These are phyloP conservation scores for Mus spicilegus DNA, from an alignment of 2,113 vertebrate species.

Conservation along the genomic window DNA sequence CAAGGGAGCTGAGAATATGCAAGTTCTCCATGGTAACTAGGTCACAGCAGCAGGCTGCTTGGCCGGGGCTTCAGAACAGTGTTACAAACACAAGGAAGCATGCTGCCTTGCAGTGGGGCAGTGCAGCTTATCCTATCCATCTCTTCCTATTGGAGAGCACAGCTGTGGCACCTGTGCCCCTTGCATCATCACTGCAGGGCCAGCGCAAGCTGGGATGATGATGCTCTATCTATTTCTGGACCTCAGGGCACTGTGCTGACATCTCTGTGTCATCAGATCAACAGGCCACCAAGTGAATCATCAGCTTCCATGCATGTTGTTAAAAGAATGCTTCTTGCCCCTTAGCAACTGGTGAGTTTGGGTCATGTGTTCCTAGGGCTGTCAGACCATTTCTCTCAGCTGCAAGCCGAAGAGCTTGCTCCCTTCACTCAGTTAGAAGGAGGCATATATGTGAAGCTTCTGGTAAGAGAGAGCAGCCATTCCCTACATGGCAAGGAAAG, in stretches of 20 bases:
- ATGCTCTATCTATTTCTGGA: neutral
- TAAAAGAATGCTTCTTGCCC: neutral
- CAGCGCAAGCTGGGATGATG: neutral
- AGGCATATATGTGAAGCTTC: neutral
- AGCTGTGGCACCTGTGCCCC: neutral
- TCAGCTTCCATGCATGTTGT: neutral
- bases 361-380: neutral
- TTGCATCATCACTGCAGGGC: rapidly evolving
- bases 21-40: conserved; percentile 82
- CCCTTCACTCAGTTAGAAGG: neutral
- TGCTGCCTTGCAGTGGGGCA: neutral
- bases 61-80: conserved; percentile 54
- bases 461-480: conserved; percentile 41
- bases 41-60: conserved; percentile 75
- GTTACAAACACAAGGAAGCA: conserved; percentile 27
- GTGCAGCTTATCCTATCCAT: neutral
- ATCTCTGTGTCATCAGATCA: neutral
- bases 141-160: neutral
- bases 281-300: neutral
- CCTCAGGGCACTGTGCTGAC: neutral
- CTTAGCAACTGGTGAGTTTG: neutral
- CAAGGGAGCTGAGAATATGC: conserved; percentile 74
- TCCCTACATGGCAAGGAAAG: neutral
- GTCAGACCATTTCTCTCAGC: neutral
- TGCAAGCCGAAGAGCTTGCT: neutral